Evolutionary conservation across 2,888 invertebrate genomes (phyloP).

Genomic region (Lysandra coridon): DNA sequence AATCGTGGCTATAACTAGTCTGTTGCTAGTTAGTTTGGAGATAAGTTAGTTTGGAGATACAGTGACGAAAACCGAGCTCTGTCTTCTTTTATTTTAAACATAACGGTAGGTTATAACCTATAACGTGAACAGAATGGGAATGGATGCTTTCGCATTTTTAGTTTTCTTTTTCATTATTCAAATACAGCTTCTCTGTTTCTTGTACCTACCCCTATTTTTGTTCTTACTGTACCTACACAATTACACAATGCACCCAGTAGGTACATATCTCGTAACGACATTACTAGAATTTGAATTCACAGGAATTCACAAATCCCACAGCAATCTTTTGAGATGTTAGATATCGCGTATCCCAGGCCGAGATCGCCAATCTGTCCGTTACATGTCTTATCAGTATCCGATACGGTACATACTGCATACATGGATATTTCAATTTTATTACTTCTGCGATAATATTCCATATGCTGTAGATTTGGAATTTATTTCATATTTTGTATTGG

Average conservation of each 20-base stretch:
- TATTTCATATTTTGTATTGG: not conserved
- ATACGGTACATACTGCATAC: not conserved
- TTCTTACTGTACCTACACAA: too few species aligned
- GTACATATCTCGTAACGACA: not conserved
- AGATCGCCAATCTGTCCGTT: slow-evolving; percentile 20
- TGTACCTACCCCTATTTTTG: not conserved
- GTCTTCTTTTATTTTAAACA: too few species aligned
- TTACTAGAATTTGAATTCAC: not conserved
- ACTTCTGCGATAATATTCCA: not conserved
- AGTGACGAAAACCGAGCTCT: too few species aligned
- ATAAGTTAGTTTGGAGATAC: too few species aligned
- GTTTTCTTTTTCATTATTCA: too few species aligned
- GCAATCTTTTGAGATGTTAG: slow-evolving; percentile 21
- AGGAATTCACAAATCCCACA: not conserved
- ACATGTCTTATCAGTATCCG: slow-evolving; percentile 24
- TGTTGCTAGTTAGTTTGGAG: too few species aligned
- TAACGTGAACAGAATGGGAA: too few species aligned
- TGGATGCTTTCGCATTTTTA: too few species aligned
- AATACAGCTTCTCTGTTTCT: too few species aligned
- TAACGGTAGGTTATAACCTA: too few species aligned
- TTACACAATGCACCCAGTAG: too few species aligned
- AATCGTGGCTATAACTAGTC: too few species aligned
- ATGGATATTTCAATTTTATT: slow-evolving; percentile 23
- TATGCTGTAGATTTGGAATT: not conserved
- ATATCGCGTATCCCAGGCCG: slow-evolving; percentile 23